phyloP scores from a whole-genome alignment of 2,888 invertebrate species.

The Lapara coniferarum region DNA sequence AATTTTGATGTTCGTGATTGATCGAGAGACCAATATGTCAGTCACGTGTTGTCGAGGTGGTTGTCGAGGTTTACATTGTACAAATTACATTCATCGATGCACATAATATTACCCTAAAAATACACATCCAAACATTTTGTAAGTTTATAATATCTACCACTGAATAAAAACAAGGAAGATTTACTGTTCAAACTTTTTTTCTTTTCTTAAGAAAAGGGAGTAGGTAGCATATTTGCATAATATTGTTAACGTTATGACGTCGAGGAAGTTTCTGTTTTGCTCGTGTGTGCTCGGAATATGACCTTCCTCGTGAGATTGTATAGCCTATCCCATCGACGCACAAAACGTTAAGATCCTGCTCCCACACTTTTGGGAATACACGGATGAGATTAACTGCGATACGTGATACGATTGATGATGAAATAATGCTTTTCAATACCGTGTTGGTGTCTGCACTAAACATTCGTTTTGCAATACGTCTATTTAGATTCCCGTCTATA shows the following conservation, averaged over 20 bases:
- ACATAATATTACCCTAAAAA: neutral
- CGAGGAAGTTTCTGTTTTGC: conserved; percentile 52
- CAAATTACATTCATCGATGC: neutral
- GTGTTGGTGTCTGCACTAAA: neutral
- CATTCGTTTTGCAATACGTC: neutral
- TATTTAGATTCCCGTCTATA: neutral
- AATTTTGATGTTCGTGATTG: too few species aligned
- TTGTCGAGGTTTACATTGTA: too few species aligned
- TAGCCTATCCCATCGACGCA: conserved; percentile 40
- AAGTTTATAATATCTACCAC: too few species aligned
- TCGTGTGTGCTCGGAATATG: conserved; percentile 47
- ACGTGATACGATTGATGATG: conserved; percentile 45
- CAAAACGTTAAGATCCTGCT: conserved; percentile 41
- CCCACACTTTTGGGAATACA: conserved; percentile 37
- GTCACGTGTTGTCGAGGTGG: too few species aligned
- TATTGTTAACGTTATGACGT: conserved; percentile 54
- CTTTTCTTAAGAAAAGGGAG: conserved; percentile 43
- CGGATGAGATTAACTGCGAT: conserved; percentile 41
- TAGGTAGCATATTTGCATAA: conserved; percentile 61
- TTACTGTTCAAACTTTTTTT: conserved; percentile 56
- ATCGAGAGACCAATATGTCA: too few species aligned
- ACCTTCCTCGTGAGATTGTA: conserved; percentile 38
- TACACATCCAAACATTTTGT: too few species aligned
- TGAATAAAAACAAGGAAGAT: conserved; percentile 37
- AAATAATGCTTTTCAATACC: conserved; percentile 2